Percentiles rank a stretch among this genome's conserved stretches.
phyloP scores from a whole-genome alignment of 2,113 vertebrate genomes.

The Sylvietta virens region DNA sequence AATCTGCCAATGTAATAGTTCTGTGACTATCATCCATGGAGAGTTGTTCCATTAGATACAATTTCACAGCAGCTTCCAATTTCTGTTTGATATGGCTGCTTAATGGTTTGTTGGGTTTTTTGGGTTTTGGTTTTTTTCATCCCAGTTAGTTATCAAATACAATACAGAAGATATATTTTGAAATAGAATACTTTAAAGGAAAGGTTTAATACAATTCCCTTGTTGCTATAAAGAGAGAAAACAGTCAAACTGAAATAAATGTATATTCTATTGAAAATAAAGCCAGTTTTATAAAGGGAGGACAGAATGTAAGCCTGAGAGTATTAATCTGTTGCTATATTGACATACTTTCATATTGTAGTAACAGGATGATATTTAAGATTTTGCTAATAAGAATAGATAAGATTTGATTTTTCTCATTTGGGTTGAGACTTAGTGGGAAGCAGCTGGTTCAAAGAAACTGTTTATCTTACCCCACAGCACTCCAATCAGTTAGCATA shows the following conservation, averaged over 20 bases:
- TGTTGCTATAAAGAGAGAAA: not conserved
- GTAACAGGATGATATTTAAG: not conserved
- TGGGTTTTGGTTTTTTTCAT: not conserved
- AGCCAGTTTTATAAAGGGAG: not conserved
- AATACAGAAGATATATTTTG: not conserved
- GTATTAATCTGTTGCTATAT: not conserved
- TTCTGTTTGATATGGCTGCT: not conserved
- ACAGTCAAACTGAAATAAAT: not conserved
- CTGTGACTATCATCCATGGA: not conserved
- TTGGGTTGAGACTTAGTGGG: not conserved
- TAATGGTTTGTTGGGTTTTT: not conserved
- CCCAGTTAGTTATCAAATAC: not conserved
- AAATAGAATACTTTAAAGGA: not conserved
- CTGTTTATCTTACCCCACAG: fast-evolving
- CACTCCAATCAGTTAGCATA: not conserved
- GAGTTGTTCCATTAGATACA: not conserved
- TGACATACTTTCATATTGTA: not conserved
- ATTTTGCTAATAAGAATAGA: not conserved
- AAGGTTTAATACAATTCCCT: not conserved
- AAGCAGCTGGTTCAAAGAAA: not conserved
- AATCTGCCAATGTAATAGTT: not conserved
- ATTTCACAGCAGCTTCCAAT: conserved; percentile 23
- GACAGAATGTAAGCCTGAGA: not conserved
- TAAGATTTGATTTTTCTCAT: not conserved
- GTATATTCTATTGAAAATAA: not conserved